Evolutionary conservation across 2,888 invertebrate genomes (phyloP).

Genomic region (Drosophila emarginata): DNA sequence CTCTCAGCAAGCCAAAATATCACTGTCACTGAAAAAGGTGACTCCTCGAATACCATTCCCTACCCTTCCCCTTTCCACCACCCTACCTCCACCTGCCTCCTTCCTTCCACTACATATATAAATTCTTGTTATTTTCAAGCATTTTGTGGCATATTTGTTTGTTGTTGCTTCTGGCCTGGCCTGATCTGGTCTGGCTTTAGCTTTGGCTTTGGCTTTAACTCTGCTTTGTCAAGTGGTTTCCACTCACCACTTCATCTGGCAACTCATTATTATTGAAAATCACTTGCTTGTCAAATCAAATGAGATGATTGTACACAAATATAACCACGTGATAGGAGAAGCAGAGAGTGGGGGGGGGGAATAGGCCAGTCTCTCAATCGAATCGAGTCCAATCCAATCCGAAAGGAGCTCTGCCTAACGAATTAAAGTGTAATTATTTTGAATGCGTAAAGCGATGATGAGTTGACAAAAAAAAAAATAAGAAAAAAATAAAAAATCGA

Average conservation of each 20-base stretch:
- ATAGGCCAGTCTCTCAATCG: conserved; percentile 4
- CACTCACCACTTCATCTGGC: conserved; percentile 43
- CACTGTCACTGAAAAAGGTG: background rate
- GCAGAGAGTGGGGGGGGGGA: background rate
- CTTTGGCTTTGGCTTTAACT: background rate
- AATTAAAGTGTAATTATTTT: conserved; percentile 76
- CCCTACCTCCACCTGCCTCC: conserved; percentile 14
- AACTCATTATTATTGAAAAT: conserved; percentile 78
- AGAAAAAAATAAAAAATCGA: conserved; percentile 9
- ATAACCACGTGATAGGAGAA: conserved; percentile 14
- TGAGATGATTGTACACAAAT: conserved; percentile 74
- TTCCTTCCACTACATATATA: conserved; percentile 7
- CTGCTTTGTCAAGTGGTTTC: conserved; percentile 53
- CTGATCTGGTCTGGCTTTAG: background rate
- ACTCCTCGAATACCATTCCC: background rate
- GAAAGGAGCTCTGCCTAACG: conserved; percentile 47
- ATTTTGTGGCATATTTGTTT: conserved; percentile 52
- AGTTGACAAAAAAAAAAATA: conserved; percentile 55
- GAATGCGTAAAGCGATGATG: conserved; percentile 63
- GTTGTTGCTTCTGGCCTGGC: conserved; percentile 40
- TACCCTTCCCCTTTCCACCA: background rate
- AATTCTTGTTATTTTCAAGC: conserved; percentile 58
- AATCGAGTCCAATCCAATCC: conserved; percentile 16
- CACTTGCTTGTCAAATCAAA: conserved; percentile 79
- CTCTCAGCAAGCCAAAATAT: conserved; percentile 5